phyloP scores from a whole-genome alignment of 2,797 vertebrate species.

The Petrocephalus sullivani region DNA sequence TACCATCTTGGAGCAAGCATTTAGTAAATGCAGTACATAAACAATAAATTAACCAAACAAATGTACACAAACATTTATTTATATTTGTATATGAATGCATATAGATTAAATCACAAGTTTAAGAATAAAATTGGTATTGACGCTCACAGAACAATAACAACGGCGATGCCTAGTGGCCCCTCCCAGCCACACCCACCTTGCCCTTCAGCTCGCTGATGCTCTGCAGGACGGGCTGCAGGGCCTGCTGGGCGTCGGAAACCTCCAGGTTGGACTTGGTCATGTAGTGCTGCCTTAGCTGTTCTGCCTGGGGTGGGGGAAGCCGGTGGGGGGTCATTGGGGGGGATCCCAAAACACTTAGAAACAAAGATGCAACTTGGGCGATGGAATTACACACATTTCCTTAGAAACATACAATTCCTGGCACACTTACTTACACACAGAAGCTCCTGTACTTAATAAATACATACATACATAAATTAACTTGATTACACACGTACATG shows the following conservation, averaged over 20 bases:
- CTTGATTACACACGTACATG: neutral
- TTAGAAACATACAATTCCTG: neutral
- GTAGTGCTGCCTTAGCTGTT: slow-evolving; percentile 90
- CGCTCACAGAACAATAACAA: neutral
- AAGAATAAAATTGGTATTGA: too few relatives aligned
- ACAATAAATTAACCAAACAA: neutral
- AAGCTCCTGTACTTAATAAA: neutral
- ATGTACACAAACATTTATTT: neutral
- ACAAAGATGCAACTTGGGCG: neutral
- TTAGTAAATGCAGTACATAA: neutral
- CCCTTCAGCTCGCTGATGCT: slow-evolving; percentile 84
- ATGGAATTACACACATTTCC: neutral
- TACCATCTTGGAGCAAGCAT: neutral
- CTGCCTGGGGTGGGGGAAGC: slow-evolving; percentile 67
- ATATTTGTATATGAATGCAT: neutral
- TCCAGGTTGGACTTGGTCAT: slow-evolving; percentile 96
- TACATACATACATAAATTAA: too few relatives aligned
- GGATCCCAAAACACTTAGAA: neutral
- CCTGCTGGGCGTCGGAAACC: slow-evolving; percentile 85
- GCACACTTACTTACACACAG: neutral
- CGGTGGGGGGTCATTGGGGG: neutral
- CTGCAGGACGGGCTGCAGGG: slow-evolving; percentile 83
- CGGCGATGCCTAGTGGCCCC: neutral
- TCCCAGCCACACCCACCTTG: slow-evolving; percentile 62
- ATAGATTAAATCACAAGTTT: neutral